phyloP scores from a whole-genome alignment of 2,113 vertebrate species.

The Diglossa brunneiventris region DNA sequence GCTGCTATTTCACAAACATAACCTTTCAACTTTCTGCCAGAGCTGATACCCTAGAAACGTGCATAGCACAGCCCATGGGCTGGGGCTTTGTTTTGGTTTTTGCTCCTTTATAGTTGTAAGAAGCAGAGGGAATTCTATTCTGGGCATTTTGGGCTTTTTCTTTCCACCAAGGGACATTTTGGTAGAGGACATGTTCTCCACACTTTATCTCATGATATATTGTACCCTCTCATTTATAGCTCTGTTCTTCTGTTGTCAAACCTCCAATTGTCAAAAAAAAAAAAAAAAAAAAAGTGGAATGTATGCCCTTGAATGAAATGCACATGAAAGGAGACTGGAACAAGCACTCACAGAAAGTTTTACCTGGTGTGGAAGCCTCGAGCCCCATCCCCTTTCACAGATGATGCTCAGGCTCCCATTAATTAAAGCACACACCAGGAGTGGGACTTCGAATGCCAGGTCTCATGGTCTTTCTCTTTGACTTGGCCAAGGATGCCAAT shows the following conservation, averaged over 20 bases:
- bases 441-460: not conserved
- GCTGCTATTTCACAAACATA: conserved; percentile 62
- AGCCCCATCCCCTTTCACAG: conserved; percentile 22
- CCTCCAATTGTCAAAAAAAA: not conserved
- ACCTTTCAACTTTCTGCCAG: conserved; percentile 75
- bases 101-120: conserved; percentile 37
- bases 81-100: conserved; percentile 26
- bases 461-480: conserved; percentile 48
- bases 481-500: conserved; percentile 49
- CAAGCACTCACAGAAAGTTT: conserved; percentile 55
- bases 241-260: conserved; percentile 64
- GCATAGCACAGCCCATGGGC: not conserved
- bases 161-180: conserved; percentile 49
- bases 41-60: conserved; percentile 47
- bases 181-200: conserved; percentile 65
- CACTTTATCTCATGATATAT: conserved; percentile 65
- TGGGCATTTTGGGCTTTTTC: conserved; percentile 27
- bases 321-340: conserved; percentile 23
- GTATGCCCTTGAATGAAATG: conserved; percentile 65
- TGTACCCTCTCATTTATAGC: conserved; percentile 67
- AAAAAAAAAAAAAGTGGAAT: not conserved
- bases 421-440: conserved; percentile 45
- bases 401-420: not conserved
- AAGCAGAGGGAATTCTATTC: not conserved
- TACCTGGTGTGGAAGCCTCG: conserved; percentile 23